Evolutionary conservation across 2,113 vertebrate species (phyloP).

Genomic region (Nothobranchius furzeri): DNA sequence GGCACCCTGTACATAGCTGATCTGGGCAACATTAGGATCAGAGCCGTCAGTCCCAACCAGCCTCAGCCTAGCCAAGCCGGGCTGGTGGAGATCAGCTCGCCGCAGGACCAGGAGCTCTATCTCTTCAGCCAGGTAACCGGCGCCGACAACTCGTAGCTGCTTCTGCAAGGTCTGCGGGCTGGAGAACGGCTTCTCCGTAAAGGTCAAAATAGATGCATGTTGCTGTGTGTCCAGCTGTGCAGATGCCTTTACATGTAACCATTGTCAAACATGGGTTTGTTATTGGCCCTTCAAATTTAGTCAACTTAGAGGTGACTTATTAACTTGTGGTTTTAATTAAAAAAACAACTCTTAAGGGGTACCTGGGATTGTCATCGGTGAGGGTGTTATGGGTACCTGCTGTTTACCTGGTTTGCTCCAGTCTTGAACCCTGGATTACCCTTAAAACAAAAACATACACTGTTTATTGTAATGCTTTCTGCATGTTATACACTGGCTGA

Average conservation of each 20-base stretch:
- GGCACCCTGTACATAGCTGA: slow-evolving; percentile 93
- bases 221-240: neutral
- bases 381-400: too few relatives aligned
- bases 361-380: too few relatives aligned
- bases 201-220: neutral
- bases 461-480: too few relatives aligned
- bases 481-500: too few relatives aligned
- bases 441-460: too few relatives aligned
- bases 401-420: too few relatives aligned
- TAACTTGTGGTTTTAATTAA: too few relatives aligned
- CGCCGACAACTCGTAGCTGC: neutral
- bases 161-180: neutral
- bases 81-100: slow-evolving; percentile 91
- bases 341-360: too few relatives aligned
- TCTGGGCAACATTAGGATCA: slow-evolving; percentile 93
- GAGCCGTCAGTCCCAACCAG: slow-evolving; percentile 88
- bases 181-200: neutral
- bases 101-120: slow-evolving; percentile 93
- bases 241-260: neutral
- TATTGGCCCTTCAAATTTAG: too few relatives aligned
- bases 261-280: neutral
- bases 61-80: slow-evolving; percentile 83
- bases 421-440: too few relatives aligned
- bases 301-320: too few relatives aligned
- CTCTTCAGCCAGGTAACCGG: slow-evolving; percentile 84